Evolutionary conservation across 2,888 invertebrate genomes (phyloP).

Genomic region (Agriopis marginaria): DNA sequence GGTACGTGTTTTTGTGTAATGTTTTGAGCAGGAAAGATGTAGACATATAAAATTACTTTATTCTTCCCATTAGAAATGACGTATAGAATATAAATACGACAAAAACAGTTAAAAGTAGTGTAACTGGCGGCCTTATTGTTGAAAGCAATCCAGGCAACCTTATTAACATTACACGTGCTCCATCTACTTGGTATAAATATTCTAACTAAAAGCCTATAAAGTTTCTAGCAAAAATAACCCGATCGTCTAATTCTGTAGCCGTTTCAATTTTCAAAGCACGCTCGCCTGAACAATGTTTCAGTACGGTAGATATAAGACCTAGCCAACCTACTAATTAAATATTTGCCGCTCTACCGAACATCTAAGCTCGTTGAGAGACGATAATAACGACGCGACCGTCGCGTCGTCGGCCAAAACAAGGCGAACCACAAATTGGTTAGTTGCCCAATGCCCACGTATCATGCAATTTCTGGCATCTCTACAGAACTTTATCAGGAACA

Average conservation of each 20-base stretch:
- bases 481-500: no score
- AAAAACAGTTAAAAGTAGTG: no score
- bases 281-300: slow-evolving; percentile 71
- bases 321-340: slow-evolving; percentile 78
- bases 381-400: slow-evolving; percentile 31
- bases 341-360: slow-evolving; percentile 68
- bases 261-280: slow-evolving; percentile 53
- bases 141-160: no score
- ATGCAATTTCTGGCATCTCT: slow-evolving; percentile 7
- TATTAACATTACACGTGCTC: background rate
- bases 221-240: slow-evolving; percentile 27
- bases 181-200: background rate
- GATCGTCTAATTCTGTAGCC: slow-evolving; percentile 38
- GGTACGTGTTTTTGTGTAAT: no score
- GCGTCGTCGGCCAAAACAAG: slow-evolving; percentile 17
- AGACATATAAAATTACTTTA: no score
- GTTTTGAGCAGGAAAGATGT: no score
- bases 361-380: slow-evolving; percentile 57
- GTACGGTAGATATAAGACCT: slow-evolving; percentile 52
- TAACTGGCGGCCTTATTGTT: no score
- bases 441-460: slow-evolving; percentile 13
- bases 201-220: background rate
- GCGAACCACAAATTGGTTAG: slow-evolving; percentile 28
- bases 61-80: no score
- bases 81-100: no score